Conservation (phyloP, 2,113 vertebrate genomes). For the Tinamus guttatus region DNA sequence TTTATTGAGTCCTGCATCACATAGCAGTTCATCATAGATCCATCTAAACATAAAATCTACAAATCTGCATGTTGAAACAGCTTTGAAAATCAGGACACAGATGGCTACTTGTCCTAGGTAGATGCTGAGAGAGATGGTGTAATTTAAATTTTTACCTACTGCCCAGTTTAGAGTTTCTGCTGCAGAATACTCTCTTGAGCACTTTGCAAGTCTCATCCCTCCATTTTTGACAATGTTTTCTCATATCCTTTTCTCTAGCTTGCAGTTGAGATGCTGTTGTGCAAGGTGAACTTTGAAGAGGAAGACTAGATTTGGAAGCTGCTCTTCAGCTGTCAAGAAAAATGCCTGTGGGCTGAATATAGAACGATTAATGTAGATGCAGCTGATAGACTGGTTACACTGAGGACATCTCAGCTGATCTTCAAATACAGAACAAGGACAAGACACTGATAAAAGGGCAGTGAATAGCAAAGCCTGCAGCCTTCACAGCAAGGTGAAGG, state of each 20-base stretch:
- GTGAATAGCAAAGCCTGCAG: not conserved
- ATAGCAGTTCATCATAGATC: not conserved
- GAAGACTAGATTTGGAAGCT: constrained; percentile 5
- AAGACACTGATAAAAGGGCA: not conserved
- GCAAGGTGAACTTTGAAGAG: constrained; percentile 46
- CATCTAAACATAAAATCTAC: not conserved
- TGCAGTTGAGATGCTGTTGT: not conserved
- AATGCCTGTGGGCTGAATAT: constrained; percentile 35
- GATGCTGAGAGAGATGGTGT: not conserved
- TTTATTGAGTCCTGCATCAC: not conserved
- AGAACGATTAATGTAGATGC: constrained; percentile 15
- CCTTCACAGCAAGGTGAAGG: not conserved
- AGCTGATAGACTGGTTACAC: not conserved
- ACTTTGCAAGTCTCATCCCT: constrained; percentile 9
- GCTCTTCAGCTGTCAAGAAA: constrained; percentile 12
- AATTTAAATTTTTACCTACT: constrained; percentile 55
- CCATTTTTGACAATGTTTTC: constrained; percentile 4
- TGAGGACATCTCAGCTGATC: constrained; percentile 2
- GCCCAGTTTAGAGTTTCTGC: constrained; percentile 9
- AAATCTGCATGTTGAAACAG: not conserved
- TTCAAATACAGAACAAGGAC: constrained; percentile 25
- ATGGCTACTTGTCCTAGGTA: not conserved
- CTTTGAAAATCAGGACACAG: not conserved
- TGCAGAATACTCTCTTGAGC: constrained; percentile 14
- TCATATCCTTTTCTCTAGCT: not conserved